Conservation (phyloP, 2,797 vertebrate species). For the Onychomys torridus region DNA sequence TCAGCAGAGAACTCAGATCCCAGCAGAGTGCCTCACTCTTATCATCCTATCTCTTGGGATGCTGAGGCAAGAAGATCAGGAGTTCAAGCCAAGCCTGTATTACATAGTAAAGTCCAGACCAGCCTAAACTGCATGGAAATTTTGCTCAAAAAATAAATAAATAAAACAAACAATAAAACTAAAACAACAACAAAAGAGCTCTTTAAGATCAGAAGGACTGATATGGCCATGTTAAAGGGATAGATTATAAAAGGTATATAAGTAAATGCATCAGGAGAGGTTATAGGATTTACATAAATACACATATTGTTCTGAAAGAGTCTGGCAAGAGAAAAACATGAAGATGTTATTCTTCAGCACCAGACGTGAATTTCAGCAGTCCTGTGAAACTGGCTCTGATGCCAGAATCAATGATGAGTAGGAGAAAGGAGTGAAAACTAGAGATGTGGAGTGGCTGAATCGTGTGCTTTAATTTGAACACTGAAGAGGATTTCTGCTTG, state of each 20-base stretch:
- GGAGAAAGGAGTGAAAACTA: not conserved
- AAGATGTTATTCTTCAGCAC: not conserved
- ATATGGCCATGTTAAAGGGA: not conserved
- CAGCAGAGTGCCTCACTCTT: not conserved
- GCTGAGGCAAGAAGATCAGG: not conserved
- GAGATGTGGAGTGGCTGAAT: not conserved
- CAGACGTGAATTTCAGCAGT: rapidly evolving
- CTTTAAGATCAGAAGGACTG: not conserved
- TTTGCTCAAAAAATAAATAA: not conserved
- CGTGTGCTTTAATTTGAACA: not conserved
- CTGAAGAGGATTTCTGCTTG: not conserved
- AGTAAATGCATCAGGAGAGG: not conserved
- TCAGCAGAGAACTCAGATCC: not conserved
- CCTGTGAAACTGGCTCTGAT: not conserved
- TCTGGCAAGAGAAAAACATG: not conserved
- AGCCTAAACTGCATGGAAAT: not conserved
- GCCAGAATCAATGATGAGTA: not conserved
- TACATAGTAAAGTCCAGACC: not conserved
- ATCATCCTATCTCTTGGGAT: not conserved
- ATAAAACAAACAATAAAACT: not conserved
- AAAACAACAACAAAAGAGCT: not conserved
- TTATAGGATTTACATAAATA: not conserved
- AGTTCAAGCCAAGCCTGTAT: not conserved
- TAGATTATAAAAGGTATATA: not conserved
- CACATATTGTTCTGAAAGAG: not conserved